Evolutionary conservation across 2,888 invertebrate genomes (phyloP).

Genomic region (Patella pellucida): DNA sequence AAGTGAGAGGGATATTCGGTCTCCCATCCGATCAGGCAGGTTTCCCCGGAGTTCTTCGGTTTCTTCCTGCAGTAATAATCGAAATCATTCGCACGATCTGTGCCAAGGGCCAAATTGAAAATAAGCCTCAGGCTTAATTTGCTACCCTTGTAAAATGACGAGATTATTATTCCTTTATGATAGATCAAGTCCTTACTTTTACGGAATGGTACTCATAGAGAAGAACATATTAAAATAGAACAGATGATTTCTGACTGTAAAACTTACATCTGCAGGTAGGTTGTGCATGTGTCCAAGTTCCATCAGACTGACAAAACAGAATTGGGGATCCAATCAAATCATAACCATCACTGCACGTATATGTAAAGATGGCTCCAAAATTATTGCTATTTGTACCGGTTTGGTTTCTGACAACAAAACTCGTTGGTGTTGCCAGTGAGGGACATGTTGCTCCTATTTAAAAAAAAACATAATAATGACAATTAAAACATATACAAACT

Average conservation of each 20-base stretch:
- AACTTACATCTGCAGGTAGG: conserved; percentile 49
- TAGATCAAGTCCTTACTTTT: too few species aligned
- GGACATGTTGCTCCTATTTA: conserved; percentile 25
- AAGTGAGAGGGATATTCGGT: too few species aligned
- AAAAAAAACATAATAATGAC: neutral
- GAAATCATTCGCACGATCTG: too few species aligned
- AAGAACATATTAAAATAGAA: neutral
- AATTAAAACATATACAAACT: too few species aligned
- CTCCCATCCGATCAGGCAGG: too few species aligned
- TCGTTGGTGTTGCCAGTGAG: neutral
- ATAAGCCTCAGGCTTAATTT: too few species aligned
- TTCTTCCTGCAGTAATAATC: too few species aligned
- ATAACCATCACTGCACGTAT: conserved; percentile 51
- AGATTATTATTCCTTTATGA: too few species aligned
- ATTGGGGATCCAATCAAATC: conserved; percentile 49
- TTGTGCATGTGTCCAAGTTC: conserved; percentile 38
- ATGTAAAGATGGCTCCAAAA: conserved; percentile 47
- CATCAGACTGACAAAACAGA: conserved; percentile 46
- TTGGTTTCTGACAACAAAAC: conserved; percentile 17
- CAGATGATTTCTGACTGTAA: neutral
- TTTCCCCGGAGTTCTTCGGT: too few species aligned
- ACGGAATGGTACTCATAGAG: neutral
- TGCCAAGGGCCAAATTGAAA: too few species aligned
- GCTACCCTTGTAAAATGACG: too few species aligned
- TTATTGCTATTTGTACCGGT: conserved; percentile 23